Base-by-base conservation (phyloP, 2,113 vertebrate genomes). In the Chauna torquata region DNA sequence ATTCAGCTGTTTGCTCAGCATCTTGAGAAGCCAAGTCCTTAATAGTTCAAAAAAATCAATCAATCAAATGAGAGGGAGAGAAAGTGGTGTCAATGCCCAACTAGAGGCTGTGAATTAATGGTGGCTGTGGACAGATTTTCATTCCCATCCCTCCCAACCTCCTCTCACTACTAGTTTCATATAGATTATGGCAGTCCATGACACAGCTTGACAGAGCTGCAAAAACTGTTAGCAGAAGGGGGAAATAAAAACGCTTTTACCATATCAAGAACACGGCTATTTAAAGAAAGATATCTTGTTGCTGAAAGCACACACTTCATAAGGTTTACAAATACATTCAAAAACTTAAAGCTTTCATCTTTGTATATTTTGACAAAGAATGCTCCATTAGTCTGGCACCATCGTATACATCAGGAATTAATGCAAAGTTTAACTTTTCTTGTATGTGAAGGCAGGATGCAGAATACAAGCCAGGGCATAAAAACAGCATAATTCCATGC, bases 211-310 rank as follows among this genome's bases (percentile, higher is more conserved):
- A 93, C 93, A 87, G 68, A 84, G 59, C 8, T 0, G 1, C 84
- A 91, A 66, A 74, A 92, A 34, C 57, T 13, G 16, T 70, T 69
- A 2, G 4, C 82, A 82, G 70, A 84, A 75, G 38, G 36, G 16
- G n/a, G 50, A 85, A 96, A 93, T 69, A 58, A 83, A 93, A 91
- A 49, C 59, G 54, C 59, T 77, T 76, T 22, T 3, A 50, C 38
- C 36, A 0, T 84, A 90, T 34, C 88, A 92, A 86, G 76, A 90
- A 75, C 32, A 76, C 1, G 1, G 58, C 38, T 92, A 69, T 93
- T 95, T 94, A 81, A 96, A 88, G 85, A 86, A 91, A 96, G 77
- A 80, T 50, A 70, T 42, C 82, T 91, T 83, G 82, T 84, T 96
- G 90, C 92, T 91, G 86, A 91, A 96, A 94, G 92, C 57, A 64